Conservation (phyloP, 1,140 invertebrate genomes). For the Homarus americanus region DNA sequence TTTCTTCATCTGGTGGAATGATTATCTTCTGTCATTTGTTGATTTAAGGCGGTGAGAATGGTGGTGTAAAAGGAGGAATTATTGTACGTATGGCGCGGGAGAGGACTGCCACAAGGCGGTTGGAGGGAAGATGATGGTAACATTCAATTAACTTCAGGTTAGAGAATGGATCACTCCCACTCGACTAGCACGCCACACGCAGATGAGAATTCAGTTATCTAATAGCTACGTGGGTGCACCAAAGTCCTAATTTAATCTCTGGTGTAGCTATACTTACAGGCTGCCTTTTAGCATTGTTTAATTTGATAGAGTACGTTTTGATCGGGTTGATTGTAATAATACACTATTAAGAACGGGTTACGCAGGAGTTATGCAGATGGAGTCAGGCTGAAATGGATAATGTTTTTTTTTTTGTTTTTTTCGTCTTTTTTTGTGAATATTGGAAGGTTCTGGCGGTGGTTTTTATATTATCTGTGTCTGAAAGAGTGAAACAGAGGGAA, state of each 20-base stretch:
- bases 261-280: slow-evolving; percentile 48
- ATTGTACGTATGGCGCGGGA: slow-evolving; percentile 23
- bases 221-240: slow-evolving; percentile 30
- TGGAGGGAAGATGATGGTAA: slow-evolving; percentile 56
- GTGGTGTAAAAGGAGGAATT: neutral
- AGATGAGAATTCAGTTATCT: slow-evolving; percentile 56
- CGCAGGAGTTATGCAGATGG: slow-evolving; percentile 12
- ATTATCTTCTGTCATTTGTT: neutral
- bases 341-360: neutral
- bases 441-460: too few relatives aligned
- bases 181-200: slow-evolving; percentile 20
- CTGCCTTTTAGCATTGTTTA: slow-evolving; percentile 56
- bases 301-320: slow-evolving; percentile 61
- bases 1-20: neutral
- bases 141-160: slow-evolving; percentile 64
- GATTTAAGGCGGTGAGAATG: neutral
- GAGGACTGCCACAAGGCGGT: slow-evolving; percentile 36
- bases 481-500: too few relatives aligned
- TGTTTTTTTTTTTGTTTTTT: too few relatives aligned
- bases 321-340: slow-evolving; percentile 27
- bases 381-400: neutral
- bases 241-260: slow-evolving; percentile 57
- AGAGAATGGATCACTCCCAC: slow-evolving; percentile 53
- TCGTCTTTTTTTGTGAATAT: too few relatives aligned
- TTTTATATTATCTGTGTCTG: too few relatives aligned